Base-by-base conservation (phyloP, 2,797 vertebrate genomes). In the Myripristis murdjan region DNA sequence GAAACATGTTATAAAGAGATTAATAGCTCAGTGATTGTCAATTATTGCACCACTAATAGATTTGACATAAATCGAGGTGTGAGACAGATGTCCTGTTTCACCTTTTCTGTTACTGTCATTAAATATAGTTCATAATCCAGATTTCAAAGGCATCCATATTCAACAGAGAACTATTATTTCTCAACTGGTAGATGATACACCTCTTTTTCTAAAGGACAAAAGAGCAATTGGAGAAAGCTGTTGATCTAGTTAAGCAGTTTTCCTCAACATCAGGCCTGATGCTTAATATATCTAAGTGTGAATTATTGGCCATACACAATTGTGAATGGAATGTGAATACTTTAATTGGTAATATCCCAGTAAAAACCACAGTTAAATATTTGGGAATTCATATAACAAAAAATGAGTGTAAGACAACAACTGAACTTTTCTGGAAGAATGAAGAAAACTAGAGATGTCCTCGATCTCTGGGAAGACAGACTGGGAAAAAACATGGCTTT, bases 391-490 rank as follows among this genome's bases (percentile, higher is more conserved):
- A 58, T 37, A 20, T 56, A 12, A 37, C n/a, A 23, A 39, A 57
- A 10, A 11, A 20, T 9, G 0, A 51, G 24, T 11, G 48, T 14
- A 6, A 4, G 22, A 1, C 48, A 51, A 15, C 12, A 51, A 51
- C 23, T 51, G 51, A 28, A 28, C 6, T 28, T 28, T 11, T 24
- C 22, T 1, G 10, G 10, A 11, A 56, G 23, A 39, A 11, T 56
- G 4, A 5, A 37, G 26, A 51, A 53, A 41, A 52, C 16, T n/a
- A n/a, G 20, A 44, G 20, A 23, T n/a, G 54, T 54, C 7, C 22
- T 64, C 8, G 54, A 31, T 11, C 4, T 64, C 4, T 64, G 51
- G 37, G n/a, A n/a, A n/a, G n/a, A n/a, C n/a, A n/a, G n/a, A n/a
- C n/a, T n/a, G n/a, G n/a, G n/a, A n/a, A n/a, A n/a, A n/a, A n/a